Conservation (phyloP, 2,888 invertebrate genomes). For the Siphonodentalium dalli region DNA sequence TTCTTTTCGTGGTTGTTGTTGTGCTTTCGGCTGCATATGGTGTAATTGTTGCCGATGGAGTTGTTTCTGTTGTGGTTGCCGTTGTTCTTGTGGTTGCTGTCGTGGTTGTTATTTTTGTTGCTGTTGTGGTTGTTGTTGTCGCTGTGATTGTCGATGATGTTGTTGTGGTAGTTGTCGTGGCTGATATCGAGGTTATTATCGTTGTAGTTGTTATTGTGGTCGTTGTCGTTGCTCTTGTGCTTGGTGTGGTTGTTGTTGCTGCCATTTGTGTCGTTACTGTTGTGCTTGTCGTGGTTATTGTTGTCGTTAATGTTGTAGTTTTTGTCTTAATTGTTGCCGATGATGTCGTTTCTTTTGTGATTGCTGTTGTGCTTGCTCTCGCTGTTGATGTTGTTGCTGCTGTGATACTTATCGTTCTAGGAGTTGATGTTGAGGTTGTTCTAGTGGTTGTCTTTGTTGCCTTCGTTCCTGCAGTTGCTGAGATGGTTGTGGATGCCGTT, state of each 20-base stretch:
- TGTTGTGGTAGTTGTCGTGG: no score
- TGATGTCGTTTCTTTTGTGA: slow-evolving; percentile 1
- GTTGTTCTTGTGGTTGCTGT: slow-evolving; percentile 7
- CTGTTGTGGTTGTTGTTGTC: background rate
- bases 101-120: slow-evolving; percentile 1
- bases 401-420: background rate
- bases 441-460: slow-evolving; percentile 10
- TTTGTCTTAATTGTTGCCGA: slow-evolving; percentile 2
- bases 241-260: slow-evolving; percentile 10
- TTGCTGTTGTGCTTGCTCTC: background rate
- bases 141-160: no score
- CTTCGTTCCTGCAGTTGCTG: slow-evolving; percentile 3
- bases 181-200: slow-evolving; percentile 9
- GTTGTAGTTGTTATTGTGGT: slow-evolving; percentile 10
- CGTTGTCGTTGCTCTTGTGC: slow-evolving; percentile 2
- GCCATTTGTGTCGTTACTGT: slow-evolving; percentile 6
- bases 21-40: slow-evolving; percentile 4
- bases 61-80: slow-evolving; percentile 1
- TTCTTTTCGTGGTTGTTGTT: slow-evolving; percentile 2
- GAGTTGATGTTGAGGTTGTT: slow-evolving; percentile 2
- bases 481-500: slow-evolving; percentile 4
- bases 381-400: slow-evolving; percentile 1
- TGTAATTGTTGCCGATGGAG: slow-evolving; percentile 2
- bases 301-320: slow-evolving; percentile 4
- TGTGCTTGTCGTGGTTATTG: slow-evolving; percentile 4